A percentile compares a stretch with the other conserved stretches of the same genome.
Evolutionary conservation across 2,113 vertebrate genomes (phyloP).

Genomic region (Picathartes gymnocephalus): DNA sequence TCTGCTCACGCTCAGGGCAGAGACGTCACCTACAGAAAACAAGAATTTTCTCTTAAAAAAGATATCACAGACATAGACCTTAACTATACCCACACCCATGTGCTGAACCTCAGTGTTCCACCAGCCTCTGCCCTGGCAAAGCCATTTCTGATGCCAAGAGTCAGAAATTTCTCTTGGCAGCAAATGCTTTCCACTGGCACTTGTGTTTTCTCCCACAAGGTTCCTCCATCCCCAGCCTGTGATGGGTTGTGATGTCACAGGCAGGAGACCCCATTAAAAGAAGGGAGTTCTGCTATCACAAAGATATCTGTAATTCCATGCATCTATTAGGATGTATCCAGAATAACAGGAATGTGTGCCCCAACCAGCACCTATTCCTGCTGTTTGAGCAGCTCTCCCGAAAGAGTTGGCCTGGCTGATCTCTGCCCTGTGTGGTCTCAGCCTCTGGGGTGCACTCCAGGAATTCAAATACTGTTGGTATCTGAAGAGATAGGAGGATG

Average conservation of each 20-base stretch:
- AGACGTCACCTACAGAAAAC: background rate
- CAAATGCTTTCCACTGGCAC: background rate
- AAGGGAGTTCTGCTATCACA: background rate
- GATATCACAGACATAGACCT: background rate
- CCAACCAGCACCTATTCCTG: background rate
- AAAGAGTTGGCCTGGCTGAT: background rate
- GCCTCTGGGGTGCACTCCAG: background rate
- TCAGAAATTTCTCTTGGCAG: background rate
- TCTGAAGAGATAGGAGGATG: background rate
- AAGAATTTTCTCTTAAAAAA: background rate
- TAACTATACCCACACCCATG: rapidly evolving
- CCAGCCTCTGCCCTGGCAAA: background rate
- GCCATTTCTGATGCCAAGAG: background rate
- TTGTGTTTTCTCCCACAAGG: background rate
- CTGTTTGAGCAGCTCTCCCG: background rate
- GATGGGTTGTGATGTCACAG: rapidly evolving
- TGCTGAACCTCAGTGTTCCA: rapidly evolving
- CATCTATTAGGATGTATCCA: rapidly evolving
- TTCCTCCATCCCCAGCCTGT: background rate
- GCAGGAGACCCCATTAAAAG: background rate
- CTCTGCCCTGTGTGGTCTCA: background rate
- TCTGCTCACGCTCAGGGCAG: background rate
- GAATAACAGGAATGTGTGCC: background rate
- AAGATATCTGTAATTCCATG: background rate
- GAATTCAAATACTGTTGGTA: rapidly evolving